phyloP scores from a whole-genome alignment of 2,113 vertebrate genomes.

The Puma concolor region DNA sequence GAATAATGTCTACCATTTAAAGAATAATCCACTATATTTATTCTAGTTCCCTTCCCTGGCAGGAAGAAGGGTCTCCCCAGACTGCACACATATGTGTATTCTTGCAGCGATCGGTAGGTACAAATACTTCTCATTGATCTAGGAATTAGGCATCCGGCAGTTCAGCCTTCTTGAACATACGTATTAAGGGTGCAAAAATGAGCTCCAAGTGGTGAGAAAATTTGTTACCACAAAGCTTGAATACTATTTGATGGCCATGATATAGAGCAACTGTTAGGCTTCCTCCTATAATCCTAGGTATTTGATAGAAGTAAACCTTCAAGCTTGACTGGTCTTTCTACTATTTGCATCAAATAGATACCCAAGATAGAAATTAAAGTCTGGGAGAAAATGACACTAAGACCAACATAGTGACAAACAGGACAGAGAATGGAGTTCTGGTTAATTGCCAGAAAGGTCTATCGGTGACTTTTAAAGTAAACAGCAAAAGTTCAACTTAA shows the following conservation, averaged over 20 bases:
- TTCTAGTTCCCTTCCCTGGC: background rate
- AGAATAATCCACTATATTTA: constrained; percentile 32
- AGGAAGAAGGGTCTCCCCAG: constrained; percentile 33
- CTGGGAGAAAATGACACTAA: background rate
- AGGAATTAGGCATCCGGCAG: constrained; percentile 37
- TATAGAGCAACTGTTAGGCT: background rate
- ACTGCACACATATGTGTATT: background rate
- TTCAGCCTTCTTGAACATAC: constrained; percentile 4
- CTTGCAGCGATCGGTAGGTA: background rate
- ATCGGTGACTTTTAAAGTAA: background rate
- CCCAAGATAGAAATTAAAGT: background rate
- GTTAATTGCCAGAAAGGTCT: background rate
- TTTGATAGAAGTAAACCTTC: background rate
- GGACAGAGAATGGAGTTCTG: background rate
- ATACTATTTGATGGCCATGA: background rate
- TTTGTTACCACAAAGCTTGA: background rate
- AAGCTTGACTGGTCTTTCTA: background rate
- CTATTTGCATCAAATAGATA: background rate
- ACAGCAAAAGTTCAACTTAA: background rate
- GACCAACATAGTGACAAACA: background rate
- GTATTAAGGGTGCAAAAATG: background rate
- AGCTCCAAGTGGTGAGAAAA: constrained; percentile 28
- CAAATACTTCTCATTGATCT: constrained; percentile 29
- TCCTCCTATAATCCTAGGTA: background rate
- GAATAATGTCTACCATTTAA: constrained; percentile 49